Evolutionary conservation across 1,140 invertebrate species (phyloP), one percentile per base, ranked within the genome.

Genomic region (Drosophila gunungcola): DNA sequence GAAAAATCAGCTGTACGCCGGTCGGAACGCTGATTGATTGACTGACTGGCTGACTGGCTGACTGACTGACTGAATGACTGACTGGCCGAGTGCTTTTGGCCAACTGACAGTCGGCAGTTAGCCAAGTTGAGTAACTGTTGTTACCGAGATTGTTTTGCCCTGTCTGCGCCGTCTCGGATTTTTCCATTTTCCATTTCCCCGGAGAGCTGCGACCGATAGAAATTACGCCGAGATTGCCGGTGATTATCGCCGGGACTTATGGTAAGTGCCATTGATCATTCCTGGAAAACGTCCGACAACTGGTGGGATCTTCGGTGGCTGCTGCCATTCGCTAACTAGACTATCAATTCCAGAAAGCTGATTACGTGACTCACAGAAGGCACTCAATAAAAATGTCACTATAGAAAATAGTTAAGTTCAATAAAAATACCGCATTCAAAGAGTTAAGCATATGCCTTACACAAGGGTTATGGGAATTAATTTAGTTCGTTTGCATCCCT

Each of bases 1-100:
- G 83, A 88, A 88, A 85, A 88, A 88, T 88, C 83, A 85, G 81
- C 83, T 88, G 72, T 68, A 73, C 54, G 54, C 36, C 36, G 36
- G 36, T 38, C 76, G 80, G 53, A 75, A 67, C 72, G 74, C 60
- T 75, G 73, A 75, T 76, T 76, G 73, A 76, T 76, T 74, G 73
- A 74, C 46, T 74, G 70, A 53, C 25, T 32, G 29, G 6, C 5
- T 32, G 29, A 21, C 16, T 61, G 54, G 16, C 29, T 65, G 61
- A 43, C 32, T 68, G 69, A 29, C 34, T 70, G 65, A 36, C 41
- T 62, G 58, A 9, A 34, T 60, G 60, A 38, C 60, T 70, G 52
- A 39, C 62, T 56, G 68, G 49, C 67, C 49, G 39, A 70, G 51
- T 55, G 34, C 45, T 51, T 64, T 74, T 73, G 58, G 56, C 68